phyloP scores from a whole-genome alignment of 2,888 invertebrate species.

The Chymomyza amoena region DNA sequence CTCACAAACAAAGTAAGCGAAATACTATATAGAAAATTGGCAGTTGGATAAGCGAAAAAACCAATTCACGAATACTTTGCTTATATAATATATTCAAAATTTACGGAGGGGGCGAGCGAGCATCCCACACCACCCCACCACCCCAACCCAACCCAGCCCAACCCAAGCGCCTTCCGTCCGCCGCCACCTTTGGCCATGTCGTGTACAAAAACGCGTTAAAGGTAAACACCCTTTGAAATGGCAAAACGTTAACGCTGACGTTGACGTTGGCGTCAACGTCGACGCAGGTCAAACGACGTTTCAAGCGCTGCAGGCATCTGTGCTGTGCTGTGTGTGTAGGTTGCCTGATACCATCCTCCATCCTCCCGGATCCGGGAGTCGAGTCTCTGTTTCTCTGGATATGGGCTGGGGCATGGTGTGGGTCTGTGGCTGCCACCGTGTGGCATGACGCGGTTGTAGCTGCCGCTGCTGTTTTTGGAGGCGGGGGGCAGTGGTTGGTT shows the following conservation, averaged over 20 bases:
- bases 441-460: neutral
- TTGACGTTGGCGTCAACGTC: conserved; percentile 15
- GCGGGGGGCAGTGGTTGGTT: neutral
- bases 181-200: too few relatives aligned
- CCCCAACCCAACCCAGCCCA: conserved; percentile 25
- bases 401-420: neutral
- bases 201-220: conserved; percentile 63
- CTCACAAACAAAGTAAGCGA: conserved; percentile 16
- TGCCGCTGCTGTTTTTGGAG: neutral
- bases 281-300: conserved; percentile 60
- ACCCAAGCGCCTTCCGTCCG: conserved; percentile 17
- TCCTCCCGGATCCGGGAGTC: too few relatives aligned
- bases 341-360: neutral
- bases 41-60: conserved; percentile 77
- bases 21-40: conserved; percentile 70
- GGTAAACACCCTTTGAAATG: conserved; percentile 75
- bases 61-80: conserved; percentile 79
- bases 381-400: too few relatives aligned
- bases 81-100: conserved; percentile 78
- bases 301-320: conserved; percentile 33
- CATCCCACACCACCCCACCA: neutral
- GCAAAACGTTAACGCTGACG: neutral
- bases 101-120: conserved; percentile 56
- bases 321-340: neutral
- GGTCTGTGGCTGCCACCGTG: neutral